Percentiles rank a stretch among this genome's conserved stretches.
phyloP scores from a whole-genome alignment of 2,888 invertebrate species.

The Crepidodera aurea region DNA sequence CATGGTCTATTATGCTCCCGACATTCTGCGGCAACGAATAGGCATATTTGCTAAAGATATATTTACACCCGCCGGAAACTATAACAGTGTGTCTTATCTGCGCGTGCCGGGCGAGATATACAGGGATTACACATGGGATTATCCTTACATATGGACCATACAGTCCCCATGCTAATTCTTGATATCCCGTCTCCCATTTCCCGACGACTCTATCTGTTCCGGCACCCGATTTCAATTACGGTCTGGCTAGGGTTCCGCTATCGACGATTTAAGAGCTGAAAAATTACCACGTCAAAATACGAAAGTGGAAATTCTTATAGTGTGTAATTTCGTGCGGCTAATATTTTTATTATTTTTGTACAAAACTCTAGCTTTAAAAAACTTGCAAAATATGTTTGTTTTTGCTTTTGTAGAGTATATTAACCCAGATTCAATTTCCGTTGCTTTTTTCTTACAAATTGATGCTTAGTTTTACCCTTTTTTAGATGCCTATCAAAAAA shows the following conservation, averaged over 20 bases:
- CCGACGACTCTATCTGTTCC: slow-evolving; percentile 41
- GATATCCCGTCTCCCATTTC: slow-evolving; percentile 43
- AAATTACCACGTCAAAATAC: not conserved
- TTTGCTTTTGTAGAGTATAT: no score
- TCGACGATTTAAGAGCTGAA: slow-evolving; percentile 15
- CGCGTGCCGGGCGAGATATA: slow-evolving; percentile 53
- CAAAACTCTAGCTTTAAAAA: no score
- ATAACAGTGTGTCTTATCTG: slow-evolving; percentile 37
- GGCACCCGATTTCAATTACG: slow-evolving; percentile 44
- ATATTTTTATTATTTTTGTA: no score
- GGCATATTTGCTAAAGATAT: slow-evolving; percentile 39
- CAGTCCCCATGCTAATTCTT: slow-evolving; percentile 58
- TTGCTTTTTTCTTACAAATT: no score
- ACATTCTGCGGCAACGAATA: slow-evolving; percentile 28
- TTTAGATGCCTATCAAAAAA: no score
- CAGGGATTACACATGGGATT: slow-evolving; percentile 60
- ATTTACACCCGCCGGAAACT: slow-evolving; percentile 42
- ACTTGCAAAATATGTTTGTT: no score
- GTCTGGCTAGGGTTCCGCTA: slow-evolving; percentile 15
- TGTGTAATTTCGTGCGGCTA: no score
- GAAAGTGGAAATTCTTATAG: no score
- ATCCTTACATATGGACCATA: slow-evolving; percentile 59
- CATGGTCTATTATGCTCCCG: slow-evolving; percentile 24
- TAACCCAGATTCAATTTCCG: no score
- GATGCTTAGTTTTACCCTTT: no score